phyloP scores from a whole-genome alignment of 2,113 vertebrate species.

The Brienomyrus longianalis region DNA sequence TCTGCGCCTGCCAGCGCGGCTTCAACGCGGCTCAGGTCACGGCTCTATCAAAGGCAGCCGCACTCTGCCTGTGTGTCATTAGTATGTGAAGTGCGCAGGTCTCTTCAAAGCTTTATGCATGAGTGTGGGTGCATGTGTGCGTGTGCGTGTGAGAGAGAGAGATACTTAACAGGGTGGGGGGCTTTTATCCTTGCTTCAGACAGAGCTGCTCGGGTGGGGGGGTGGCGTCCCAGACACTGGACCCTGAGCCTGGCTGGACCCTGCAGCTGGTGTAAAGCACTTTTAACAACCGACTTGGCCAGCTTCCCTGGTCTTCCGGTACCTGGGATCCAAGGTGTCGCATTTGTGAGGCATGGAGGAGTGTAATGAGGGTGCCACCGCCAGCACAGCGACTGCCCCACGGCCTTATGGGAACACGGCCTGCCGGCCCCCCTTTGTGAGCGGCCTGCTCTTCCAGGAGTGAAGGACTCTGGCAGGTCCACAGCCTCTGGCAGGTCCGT shows the following conservation, averaged over 20 bases:
- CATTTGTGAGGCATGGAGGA: background rate
- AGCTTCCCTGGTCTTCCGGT: background rate
- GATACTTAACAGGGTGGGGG: background rate
- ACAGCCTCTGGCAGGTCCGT: no score
- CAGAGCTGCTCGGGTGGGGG: background rate
- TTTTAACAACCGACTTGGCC: background rate
- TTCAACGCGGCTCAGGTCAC: background rate
- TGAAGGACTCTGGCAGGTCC: background rate
- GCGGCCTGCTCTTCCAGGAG: background rate
- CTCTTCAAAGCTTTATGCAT: background rate
- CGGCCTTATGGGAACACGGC: background rate
- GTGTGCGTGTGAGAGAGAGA: background rate
- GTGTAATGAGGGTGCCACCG: background rate
- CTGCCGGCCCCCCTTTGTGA: background rate
- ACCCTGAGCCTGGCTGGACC: background rate
- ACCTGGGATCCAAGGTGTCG: background rate
- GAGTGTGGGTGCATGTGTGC: background rate
- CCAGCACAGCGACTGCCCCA: background rate
- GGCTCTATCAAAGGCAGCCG: background rate
- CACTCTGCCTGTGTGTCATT: background rate
- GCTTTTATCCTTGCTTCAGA: background rate
- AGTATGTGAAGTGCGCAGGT: background rate
- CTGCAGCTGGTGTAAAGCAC: background rate
- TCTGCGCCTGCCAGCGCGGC: background rate
- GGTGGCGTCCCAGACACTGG: background rate